A percentile compares a stretch with the other conserved stretches of the same genome.
Evolutionary conservation across 2,888 invertebrate species (phyloP).

Genomic region (Arrhopalites spinosus): DNA sequence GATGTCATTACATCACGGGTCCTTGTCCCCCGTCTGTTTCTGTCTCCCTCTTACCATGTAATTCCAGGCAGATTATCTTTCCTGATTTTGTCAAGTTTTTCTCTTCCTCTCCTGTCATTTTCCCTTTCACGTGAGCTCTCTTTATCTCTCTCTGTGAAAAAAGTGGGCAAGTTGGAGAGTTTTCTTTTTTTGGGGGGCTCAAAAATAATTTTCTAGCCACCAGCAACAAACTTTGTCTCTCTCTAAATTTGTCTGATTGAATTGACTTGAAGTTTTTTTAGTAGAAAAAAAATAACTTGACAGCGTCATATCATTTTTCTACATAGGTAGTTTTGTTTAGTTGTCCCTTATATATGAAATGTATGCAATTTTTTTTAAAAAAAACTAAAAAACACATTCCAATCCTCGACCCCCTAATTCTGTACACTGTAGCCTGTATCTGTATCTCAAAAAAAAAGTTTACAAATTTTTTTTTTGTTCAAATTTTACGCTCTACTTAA

Average conservation of each 20-base stretch:
- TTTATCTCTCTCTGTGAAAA: not conserved
- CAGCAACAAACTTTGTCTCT: not conserved
- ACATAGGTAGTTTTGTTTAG: not conserved
- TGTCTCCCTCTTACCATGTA: not conserved
- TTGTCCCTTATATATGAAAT: too few relatives aligned
- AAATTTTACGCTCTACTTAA: conserved; percentile 10
- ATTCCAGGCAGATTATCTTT: not conserved
- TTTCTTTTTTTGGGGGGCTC: too few relatives aligned
- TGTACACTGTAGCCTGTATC: too few relatives aligned
- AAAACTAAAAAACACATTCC: too few relatives aligned
- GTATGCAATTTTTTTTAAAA: too few relatives aligned
- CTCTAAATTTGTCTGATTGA: not conserved
- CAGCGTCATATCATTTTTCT: not conserved
- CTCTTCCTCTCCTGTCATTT: not conserved
- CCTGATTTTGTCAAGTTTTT: not conserved
- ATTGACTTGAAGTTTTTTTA: not conserved
- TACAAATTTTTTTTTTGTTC: not conserved
- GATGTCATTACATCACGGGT: too few relatives aligned
- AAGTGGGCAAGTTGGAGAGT: not conserved
- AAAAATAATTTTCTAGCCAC: not conserved
- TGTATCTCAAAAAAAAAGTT: too few relatives aligned
- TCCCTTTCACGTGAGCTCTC: not conserved
- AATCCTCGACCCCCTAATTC: too few relatives aligned
- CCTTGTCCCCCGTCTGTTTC: not conserved
- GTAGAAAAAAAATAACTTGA: not conserved